A percentile compares a stretch with the other conserved stretches of the same genome.
These are phyloP conservation scores for Psammodynastes pulverulentus DNA, from an alignment of 2,113 vertebrate genomes.

Conservation along the genomic window DNA sequence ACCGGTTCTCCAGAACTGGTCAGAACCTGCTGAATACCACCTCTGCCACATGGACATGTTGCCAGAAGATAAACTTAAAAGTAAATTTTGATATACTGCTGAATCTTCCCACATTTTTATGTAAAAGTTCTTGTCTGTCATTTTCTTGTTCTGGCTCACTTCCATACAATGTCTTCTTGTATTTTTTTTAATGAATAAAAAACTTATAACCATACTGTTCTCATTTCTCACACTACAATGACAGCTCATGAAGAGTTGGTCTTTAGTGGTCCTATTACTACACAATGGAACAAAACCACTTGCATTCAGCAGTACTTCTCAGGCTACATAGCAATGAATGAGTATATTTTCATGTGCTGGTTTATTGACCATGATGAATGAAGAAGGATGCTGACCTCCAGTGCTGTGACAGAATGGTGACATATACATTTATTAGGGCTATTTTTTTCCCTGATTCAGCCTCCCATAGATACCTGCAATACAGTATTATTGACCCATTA, in stretches of 20 bases:
- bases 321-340: neutral
- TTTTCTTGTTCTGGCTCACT: neutral
- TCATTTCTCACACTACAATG: constrained; percentile 4
- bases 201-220: neutral
- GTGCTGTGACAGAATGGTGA: neutral
- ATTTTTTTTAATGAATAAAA: constrained; percentile 9
- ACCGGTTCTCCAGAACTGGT: too few relatives aligned
- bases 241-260: neutral
- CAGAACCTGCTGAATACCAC: too few relatives aligned
- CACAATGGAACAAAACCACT: neutral
- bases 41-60: too few relatives aligned
- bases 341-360: neutral
- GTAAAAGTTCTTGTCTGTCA: accelerated
- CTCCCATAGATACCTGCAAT: neutral
- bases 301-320: neutral
- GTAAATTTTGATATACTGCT: neutral
- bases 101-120: neutral
- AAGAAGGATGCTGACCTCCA: neutral
- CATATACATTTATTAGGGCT: neutral
- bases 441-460: neutral
- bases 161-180: constrained; percentile 27
- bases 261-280: neutral
- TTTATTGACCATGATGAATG: neutral
- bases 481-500: neutral
- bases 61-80: neutral